Base-by-base conservation (phyloP, 2,797 vertebrate species). In the Chloroceryle inda region DNA sequence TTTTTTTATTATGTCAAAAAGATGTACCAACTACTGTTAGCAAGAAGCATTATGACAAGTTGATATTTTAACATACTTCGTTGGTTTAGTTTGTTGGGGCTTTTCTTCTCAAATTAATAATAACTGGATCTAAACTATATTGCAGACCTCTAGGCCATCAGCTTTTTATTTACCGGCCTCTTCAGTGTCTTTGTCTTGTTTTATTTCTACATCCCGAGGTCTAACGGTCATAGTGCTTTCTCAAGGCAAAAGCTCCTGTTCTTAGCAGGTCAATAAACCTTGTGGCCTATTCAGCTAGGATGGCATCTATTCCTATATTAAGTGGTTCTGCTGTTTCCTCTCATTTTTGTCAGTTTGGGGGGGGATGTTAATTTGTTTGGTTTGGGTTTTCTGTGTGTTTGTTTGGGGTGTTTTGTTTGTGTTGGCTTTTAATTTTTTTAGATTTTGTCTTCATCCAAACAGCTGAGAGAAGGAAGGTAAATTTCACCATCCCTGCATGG, bases 161-260 rank as follows among this genome's bases (percentile, higher is more conserved):
- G 5, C 37, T 45, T 58, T 31, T 67, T 78, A 52, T 72, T 81
- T 88, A 47, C 22, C 33, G 31, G 13, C 31, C 13, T 22, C 37
- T 89, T 91, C 40, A 12, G 50, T 76, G 59, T 71, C 58, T 92
- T 75, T 75, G 31, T 73, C 35, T 76, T 14, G 10, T 77, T 83
- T 59, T 73, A 49, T 31, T 89, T 91, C n/a, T 59, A 47, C 52
- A 38, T 33, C 42, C 29, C 45, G 38, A 75, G 33, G 45, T 72
- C 50, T 68, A 23, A 42, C 22, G 50, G 18, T 49, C 91, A 13
- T 38, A 38, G 33, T 58, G 11, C 10, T 61, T 93, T 80, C 77
- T 88, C 31, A 59, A 86, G n/a, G 68, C 40, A 81, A 75, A 88
- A 75, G 13, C 63, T 83, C n/a, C 62, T 68, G 23, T 62, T 89